These are phyloP conservation scores for Fregetta grallaria DNA, from an alignment of 2,113 vertebrate species.

Conservation along the genomic window DNA sequence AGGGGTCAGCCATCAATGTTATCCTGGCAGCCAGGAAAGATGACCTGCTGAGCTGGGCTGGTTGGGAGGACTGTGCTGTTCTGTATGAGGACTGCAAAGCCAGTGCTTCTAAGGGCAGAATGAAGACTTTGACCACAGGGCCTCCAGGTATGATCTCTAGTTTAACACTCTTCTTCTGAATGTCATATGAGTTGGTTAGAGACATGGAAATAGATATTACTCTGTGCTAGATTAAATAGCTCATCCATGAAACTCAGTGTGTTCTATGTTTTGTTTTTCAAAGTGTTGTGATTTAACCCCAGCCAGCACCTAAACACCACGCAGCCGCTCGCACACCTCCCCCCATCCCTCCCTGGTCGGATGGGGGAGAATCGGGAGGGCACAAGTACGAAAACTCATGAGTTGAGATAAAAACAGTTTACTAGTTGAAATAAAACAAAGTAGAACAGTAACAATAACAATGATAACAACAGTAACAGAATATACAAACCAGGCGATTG, in stretches of 20 bases:
- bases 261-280: neutral
- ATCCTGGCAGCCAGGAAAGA: neutral
- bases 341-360: too few relatives aligned
- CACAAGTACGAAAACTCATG: too few relatives aligned
- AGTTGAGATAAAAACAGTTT: too few relatives aligned
- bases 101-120: neutral
- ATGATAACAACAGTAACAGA: too few relatives aligned
- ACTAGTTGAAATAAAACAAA: too few relatives aligned
- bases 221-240: neutral
- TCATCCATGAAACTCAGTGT: neutral
- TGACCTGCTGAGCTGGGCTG: neutral
- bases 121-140: neutral
- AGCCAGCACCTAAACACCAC: too few relatives aligned
- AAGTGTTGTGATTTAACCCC: neutral
- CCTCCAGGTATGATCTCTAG: neutral
- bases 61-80: neutral
- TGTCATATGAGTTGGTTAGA: neutral
- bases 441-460: too few relatives aligned
- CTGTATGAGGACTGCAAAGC: neutral
- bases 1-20: neutral
- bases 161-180: neutral
- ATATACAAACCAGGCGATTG: too few relatives aligned
- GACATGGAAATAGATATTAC: neutral
- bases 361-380: too few relatives aligned
- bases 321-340: too few relatives aligned